phyloP scores from a whole-genome alignment of 2,113 vertebrate species.

The Rhizomys pruinosus region DNA sequence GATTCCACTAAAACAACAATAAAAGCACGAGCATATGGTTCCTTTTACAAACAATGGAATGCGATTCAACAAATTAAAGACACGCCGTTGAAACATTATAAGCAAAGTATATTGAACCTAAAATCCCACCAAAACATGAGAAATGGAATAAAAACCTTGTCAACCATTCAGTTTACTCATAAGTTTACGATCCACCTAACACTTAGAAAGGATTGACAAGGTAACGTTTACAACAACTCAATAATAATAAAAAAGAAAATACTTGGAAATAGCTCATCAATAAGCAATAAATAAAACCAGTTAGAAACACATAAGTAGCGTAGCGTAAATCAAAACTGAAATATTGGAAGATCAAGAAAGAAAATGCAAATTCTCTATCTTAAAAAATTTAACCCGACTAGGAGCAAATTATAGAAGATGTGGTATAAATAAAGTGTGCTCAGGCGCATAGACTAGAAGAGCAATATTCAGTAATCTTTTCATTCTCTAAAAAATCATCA shows the following conservation, averaged over 20 bases:
- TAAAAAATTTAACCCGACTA: not conserved
- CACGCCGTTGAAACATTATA: not conserved
- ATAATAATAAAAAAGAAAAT: conserved; percentile 27
- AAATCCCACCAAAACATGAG: conserved; percentile 47
- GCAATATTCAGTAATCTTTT: conserved; percentile 10
- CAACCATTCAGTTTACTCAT: not conserved
- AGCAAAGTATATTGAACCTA: conserved; percentile 27
- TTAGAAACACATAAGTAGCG: conserved; percentile 13
- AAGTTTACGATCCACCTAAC: conserved; percentile 13
- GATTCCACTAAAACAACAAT: not conserved
- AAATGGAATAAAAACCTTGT: conserved; percentile 50
- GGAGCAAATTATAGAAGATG: conserved; percentile 14
- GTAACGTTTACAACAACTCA: not conserved
- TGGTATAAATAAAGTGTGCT: conserved; percentile 18
- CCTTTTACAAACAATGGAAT: not conserved
- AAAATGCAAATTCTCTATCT: not conserved
- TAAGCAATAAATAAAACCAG: conserved; percentile 27
- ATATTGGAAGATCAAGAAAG: conserved; percentile 50
- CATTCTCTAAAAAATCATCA: conserved; percentile 38
- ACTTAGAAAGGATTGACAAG: conserved; percentile 47
- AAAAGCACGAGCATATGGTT: not conserved
- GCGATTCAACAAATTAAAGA: not conserved
- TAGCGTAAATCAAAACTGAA: conserved; percentile 18
- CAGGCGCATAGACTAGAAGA: not conserved
- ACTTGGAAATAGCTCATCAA: conserved; percentile 32